Percentiles rank a stretch among this genome's conserved stretches.
phyloP scores from a whole-genome alignment of 1,140 invertebrate genomes.

The Drosophila hydei region DNA sequence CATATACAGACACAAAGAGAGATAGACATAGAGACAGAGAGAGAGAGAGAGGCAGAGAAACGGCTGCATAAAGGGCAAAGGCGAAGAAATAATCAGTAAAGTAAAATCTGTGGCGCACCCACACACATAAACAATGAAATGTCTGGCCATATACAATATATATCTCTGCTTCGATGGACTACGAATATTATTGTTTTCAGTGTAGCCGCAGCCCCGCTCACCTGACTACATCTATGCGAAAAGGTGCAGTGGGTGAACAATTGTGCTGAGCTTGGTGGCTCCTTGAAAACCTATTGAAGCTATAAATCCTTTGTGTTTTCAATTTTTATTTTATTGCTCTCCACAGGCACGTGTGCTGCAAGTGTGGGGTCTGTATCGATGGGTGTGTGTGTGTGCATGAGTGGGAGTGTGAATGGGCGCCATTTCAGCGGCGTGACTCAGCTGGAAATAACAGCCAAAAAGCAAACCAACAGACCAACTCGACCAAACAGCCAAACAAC shows the following conservation, averaged over 20 bases:
- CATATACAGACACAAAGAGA: conserved; percentile 27
- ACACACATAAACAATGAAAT: conserved; percentile 77
- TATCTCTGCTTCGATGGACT: conserved; percentile 66
- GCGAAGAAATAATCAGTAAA: conserved; percentile 76
- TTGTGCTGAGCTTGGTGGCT: conserved; percentile 75
- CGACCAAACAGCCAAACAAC: conserved; percentile 15
- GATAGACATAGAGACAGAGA: conserved; percentile 23
- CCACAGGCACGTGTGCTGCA: conserved; percentile 52
- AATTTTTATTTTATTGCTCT: conserved; percentile 83
- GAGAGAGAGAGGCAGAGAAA: conserved; percentile 17
- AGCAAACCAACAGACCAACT: conserved; percentile 24
- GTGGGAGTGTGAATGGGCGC: conserved; percentile 5
- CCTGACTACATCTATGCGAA: conserved; percentile 33
- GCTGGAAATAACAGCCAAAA: conserved; percentile 48
- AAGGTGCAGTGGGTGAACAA: conserved; percentile 37
- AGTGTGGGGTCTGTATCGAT: neutral
- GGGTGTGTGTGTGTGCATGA: neutral
- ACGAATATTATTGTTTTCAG: conserved; percentile 64
- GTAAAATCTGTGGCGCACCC: conserved; percentile 77
- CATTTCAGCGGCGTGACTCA: conserved; percentile 40
- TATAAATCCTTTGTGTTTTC: conserved; percentile 83
- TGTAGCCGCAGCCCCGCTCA: conserved; percentile 6
- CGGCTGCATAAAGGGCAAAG: conserved; percentile 50
- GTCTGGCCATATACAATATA: conserved; percentile 53
- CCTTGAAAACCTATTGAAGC: conserved; percentile 82